phyloP scores from a whole-genome alignment of 2,797 vertebrate species.

The Avahi laniger region DNA sequence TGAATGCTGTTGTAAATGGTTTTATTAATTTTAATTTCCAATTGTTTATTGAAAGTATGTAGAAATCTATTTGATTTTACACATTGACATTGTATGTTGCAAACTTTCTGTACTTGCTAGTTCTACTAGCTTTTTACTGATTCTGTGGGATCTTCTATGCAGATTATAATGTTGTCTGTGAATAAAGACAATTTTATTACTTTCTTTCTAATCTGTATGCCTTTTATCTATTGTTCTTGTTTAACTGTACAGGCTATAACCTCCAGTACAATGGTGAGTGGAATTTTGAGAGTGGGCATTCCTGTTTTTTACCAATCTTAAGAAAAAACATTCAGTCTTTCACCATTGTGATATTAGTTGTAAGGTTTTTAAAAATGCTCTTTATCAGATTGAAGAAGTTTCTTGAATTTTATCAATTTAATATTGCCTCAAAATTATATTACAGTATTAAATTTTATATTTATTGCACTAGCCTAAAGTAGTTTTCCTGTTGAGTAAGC shows the following conservation, averaged over 20 bases:
- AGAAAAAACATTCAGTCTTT: neutral
- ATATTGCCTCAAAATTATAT: conserved; percentile 30
- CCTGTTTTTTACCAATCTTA: neutral
- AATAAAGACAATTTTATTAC: neutral
- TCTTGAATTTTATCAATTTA: conserved; percentile 23
- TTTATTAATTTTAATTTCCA: neutral
- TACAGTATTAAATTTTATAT: neutral
- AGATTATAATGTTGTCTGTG: neutral
- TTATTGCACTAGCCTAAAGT: neutral
- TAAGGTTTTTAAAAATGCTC: neutral
- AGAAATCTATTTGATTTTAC: neutral
- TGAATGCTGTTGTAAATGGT: neutral
- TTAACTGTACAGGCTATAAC: neutral
- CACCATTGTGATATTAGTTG: neutral
- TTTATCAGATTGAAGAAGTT: neutral
- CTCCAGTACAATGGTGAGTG: neutral
- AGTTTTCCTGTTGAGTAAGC: neutral
- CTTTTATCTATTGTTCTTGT: neutral
- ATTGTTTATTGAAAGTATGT: neutral
- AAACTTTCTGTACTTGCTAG: neutral
- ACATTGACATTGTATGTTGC: neutral
- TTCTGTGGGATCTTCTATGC: neutral
- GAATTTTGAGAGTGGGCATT: neutral
- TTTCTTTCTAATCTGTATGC: neutral
- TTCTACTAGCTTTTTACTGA: neutral